Evolutionary conservation across 2,888 invertebrate species (phyloP).

Genomic region (Tipula unca): DNA sequence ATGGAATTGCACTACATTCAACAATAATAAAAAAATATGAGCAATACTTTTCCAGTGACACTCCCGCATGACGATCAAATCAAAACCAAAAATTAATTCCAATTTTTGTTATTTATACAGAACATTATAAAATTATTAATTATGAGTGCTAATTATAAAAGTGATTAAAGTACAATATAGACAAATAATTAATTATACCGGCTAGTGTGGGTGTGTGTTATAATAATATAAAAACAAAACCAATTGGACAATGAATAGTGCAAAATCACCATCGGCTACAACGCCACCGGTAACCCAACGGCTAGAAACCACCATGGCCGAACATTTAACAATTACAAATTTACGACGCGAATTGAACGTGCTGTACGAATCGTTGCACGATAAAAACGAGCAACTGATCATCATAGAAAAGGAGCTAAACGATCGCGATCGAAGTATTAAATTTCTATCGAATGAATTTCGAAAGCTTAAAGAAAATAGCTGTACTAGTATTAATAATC

Average conservation of each 20-base stretch:
- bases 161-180: not conserved
- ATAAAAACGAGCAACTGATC: conserved; percentile 30
- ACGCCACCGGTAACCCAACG: not conserved
- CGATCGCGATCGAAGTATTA: conserved; percentile 28
- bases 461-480: conserved; percentile 25
- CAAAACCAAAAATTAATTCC: not conserved
- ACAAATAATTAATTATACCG: not conserved
- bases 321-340: not conserved
- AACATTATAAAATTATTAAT: not conserved
- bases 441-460: conserved; percentile 27
- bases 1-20: no score
- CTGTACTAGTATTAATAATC: not conserved
- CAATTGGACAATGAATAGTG: not conserved
- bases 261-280: conserved; percentile 1
- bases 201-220: no score
- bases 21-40: no score
- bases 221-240: not conserved
- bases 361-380: conserved; percentile 28
- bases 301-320: not conserved
- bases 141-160: not conserved
- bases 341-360: conserved; percentile 29
- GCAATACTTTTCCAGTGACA: not conserved
- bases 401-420: conserved; percentile 28
- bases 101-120: not conserved
- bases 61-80: not conserved